Conservation (phyloP, 2,888 invertebrate species). For the Melanotus villosus region DNA sequence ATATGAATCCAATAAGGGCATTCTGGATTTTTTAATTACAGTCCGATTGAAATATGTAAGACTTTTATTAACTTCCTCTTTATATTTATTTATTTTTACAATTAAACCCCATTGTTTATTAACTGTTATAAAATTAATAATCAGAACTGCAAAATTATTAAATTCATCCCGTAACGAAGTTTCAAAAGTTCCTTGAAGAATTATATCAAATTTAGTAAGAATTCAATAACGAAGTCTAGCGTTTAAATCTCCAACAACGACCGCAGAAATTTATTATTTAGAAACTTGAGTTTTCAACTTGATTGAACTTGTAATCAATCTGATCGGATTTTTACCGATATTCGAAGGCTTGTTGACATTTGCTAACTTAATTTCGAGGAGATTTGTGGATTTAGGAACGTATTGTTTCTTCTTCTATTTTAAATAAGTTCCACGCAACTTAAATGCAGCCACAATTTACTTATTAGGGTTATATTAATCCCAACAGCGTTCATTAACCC, state of each 20-base stretch:
- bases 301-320: not conserved
- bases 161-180: too few relatives aligned
- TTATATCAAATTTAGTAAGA: too few relatives aligned
- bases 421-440: too few relatives aligned
- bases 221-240: too few relatives aligned
- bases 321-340: not conserved
- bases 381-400: not conserved
- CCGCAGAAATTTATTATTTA: not conserved
- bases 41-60: constrained; percentile 2
- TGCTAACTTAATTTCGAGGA: not conserved
- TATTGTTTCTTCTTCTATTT: not conserved
- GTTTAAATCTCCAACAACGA: not conserved
- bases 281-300: not conserved
- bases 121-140: too few relatives aligned
- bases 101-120: too few relatives aligned
- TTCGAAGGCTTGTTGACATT: not conserved
- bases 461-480: not conserved
- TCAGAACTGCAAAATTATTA: too few relatives aligned
- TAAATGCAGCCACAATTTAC: not conserved
- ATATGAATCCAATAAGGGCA: constrained; percentile 23
- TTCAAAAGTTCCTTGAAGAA: too few relatives aligned
- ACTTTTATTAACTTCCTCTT: too few relatives aligned
- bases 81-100: too few relatives aligned
- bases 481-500: not conserved
- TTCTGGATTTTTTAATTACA: constrained; percentile 33